phyloP scores from a whole-genome alignment of 2,113 vertebrate species.

The Stigmatopora nigra region DNA sequence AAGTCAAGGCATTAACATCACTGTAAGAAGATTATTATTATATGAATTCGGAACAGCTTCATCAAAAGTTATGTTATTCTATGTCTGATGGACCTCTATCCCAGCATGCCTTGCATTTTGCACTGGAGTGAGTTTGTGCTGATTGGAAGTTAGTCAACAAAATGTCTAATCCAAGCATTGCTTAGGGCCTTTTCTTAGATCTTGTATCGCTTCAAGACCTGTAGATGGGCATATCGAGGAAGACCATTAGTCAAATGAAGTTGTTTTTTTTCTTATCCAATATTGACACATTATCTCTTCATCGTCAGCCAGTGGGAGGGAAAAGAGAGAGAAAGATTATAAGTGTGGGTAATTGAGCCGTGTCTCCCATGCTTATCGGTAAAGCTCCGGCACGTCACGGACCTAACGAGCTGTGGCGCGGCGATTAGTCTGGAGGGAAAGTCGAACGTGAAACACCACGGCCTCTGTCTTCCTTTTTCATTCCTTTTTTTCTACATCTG shows the following conservation, averaged over 20 bases:
- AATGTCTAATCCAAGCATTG: constrained; percentile 28
- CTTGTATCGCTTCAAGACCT: constrained; percentile 52
- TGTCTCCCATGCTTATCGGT: constrained; percentile 70
- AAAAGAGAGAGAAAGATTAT: constrained; percentile 59
- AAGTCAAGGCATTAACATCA: neutral
- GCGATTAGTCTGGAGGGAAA: constrained; percentile 71
- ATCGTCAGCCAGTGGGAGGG: constrained; percentile 56
- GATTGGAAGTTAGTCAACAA: constrained; percentile 24
- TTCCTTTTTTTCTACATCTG: constrained; percentile 52
- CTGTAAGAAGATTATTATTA: neutral
- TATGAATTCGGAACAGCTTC: neutral
- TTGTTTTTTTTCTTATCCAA: constrained; percentile 63
- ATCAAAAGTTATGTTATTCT: neutral
- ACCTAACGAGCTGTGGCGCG: constrained; percentile 70
- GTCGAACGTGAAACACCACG: constrained; percentile 64
- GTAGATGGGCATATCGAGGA: constrained; percentile 61
- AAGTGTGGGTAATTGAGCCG: constrained; percentile 68
- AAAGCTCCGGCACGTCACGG: constrained; percentile 65
- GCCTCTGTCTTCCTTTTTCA: constrained; percentile 52
- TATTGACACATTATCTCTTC: constrained; percentile 71
- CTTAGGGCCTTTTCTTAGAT: constrained; percentile 61
- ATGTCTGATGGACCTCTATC: constrained; percentile 24
- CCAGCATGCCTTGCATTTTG: constrained; percentile 28
- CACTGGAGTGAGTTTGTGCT: constrained; percentile 21
- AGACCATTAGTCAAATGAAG: constrained; percentile 66